Base-by-base conservation (phyloP, 23 tunicate species). In the Pegea sp. region DNA sequence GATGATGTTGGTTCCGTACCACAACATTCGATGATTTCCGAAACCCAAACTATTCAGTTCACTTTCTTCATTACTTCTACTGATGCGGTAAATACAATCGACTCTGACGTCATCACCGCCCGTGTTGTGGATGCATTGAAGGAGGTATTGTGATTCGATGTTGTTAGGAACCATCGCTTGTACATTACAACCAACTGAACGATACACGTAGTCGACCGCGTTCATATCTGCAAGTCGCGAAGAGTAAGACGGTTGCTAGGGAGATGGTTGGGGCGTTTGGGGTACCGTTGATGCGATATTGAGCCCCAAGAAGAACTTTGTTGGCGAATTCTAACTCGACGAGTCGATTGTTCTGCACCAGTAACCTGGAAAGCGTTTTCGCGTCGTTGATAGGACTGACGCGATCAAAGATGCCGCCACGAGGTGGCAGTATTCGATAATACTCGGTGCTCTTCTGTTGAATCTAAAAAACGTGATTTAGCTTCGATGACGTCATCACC, bases 401-500 rank as follows among this genome's bases (percentile, higher is more conserved):
- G 38, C 98, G 73, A 34, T 84, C 95, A 44, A 84, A 84, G 27
- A 84, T 60, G 20, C 95, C 76, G 2, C 95, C 95, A 28, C 76
- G 76, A 2, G 95, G 95, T 63, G 95, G 95, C 76, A 84, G 81
- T 51, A 84, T 61, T 26, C 95, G 95, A 29, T 76, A 84, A 30
- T 84, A 84, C 46, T 84, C 95, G 4, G 86, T 74, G 71, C 95
- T 84, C 19, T 60, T 64, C 30, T 73, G 84, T 25, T 74, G 81
- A 22, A 84, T 68, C 95, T 84, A 57, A 28, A 50, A 29, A 44
- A 44, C 54, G 33, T 34, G 32, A 16, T 20, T 51, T 51, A 51
- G 13, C 16, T 8, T 8, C 46, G 11, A 8, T 38, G 11, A 8
- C 16, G 46, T 38, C 16, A 38, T 8, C 16, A 38, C 16, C 46